Conservation (phyloP, 2,888 invertebrate species). For the Hypselothyrea guttata region DNA sequence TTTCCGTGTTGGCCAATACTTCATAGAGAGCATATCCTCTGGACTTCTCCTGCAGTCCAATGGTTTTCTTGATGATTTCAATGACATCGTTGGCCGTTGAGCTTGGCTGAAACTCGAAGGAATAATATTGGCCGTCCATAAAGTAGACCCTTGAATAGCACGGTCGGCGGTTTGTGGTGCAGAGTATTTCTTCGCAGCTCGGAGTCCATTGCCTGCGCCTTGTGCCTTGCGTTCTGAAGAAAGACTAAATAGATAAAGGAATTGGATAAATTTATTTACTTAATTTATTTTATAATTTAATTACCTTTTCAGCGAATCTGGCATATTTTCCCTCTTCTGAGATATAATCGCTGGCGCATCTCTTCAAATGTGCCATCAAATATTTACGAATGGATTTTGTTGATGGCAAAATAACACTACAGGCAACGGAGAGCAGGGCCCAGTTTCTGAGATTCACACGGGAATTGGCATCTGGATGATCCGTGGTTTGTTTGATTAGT, state of each 20-base stretch:
- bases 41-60: conserved; percentile 85
- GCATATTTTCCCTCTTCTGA: conserved; percentile 98
- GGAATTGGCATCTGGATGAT: conserved; percentile 94
- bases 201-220: conserved; percentile 94
- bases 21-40: conserved; percentile 95
- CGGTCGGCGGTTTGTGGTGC: conserved; percentile 94
- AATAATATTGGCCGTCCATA: conserved; percentile 97
- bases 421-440: conserved; percentile 92
- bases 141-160: conserved; percentile 95
- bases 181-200: conserved; percentile 94
- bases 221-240: conserved; percentile 88
- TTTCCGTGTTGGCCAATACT: conserved; percentile 92
- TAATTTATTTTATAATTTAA: neutral
- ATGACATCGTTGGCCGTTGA: conserved; percentile 95
- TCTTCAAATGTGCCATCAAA: conserved; percentile 93
- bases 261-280: neutral
- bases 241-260: conserved; percentile 83
- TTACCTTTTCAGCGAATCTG: conserved; percentile 92
- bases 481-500: conserved; percentile 96
- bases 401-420: conserved; percentile 92
- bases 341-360: conserved; percentile 92
- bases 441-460: conserved; percentile 94
- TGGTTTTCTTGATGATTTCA: conserved; percentile 93
- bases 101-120: conserved; percentile 96
- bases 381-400: conserved; percentile 93